Base-by-base conservation (phyloP, 2,888 invertebrate species). In the Marasmarcha lunaedactyla region DNA sequence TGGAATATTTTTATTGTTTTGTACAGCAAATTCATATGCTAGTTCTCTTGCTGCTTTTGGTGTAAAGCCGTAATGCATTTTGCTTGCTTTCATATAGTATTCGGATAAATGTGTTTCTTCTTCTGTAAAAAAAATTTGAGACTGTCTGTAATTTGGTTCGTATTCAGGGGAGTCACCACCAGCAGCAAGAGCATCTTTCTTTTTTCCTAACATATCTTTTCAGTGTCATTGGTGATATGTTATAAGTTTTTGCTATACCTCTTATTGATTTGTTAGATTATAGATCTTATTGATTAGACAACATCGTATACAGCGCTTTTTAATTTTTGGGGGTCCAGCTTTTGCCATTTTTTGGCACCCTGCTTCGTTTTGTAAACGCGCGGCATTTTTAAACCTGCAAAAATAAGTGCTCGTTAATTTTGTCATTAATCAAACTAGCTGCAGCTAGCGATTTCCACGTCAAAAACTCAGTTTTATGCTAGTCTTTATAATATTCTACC, bases 21-120 rank as follows among this genome's bases (percentile, higher is more conserved):
- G 35, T 48, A 45, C 36, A 15, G 48, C 54, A 39, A 44, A 42
- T 41, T 52, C 44, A 39, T 46, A 55, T n/a, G 53, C 55, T 11
- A 53, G 36, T 9, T 25, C 6, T 9, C 25, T 25, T 6, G 9
- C 25, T 6, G 5, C 9, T 25, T 25, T 25, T 25, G 25, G 25
- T 6, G 25, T 25, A 25, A 25, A 9, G 25, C 25, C 25, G 9
- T 25, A 9, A 25, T 25, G 9, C 5, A 25, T 5, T 25, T 25
- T 25, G 9, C 25, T 25, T 25, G 25, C 25, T 9, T 25, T 25
- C 9, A 6, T 5, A 5, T 6, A 25, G 9, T 25, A 25, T 6
- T 25, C 25, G 5, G 25, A 25, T 9, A 25, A 9, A 5, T 25
- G 25, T 25, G 5, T 25, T 25, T 25, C 25, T 25, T 25, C 25